A percentile compares a stretch with the other conserved stretches of the same genome.
Conservation (phyloP, 2,113 vertebrate genomes). For the Amphilophus citrinellus region DNA sequence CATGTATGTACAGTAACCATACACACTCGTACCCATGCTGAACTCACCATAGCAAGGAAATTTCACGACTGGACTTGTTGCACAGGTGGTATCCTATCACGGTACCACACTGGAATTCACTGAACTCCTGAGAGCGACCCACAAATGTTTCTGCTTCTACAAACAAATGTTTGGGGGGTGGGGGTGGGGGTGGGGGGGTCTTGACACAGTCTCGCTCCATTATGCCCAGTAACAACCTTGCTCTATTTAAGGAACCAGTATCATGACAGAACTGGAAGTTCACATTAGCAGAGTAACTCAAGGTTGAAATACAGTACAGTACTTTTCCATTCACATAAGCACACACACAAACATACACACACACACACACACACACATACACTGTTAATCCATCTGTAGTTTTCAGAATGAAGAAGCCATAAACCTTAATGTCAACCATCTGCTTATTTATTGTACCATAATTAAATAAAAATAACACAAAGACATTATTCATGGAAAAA, state of each 20-base stretch:
- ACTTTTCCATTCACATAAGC: background rate
- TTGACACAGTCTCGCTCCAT: background rate
- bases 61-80: too few relatives aligned
- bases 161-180: too few relatives aligned
- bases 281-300: background rate
- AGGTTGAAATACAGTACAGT: conserved; percentile 15
- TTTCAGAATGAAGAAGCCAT: background rate
- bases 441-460: background rate
- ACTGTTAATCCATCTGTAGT: background rate
- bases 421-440: background rate
- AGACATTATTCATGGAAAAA: background rate
- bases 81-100: too few relatives aligned
- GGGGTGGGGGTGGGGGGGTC: background rate
- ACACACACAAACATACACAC: background rate
- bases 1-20: background rate
- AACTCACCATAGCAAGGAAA: conserved; percentile 91
- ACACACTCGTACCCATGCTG: background rate
- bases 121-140: too few relatives aligned
- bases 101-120: too few relatives aligned
- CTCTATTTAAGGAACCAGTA: background rate
- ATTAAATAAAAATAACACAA: conserved; percentile 28
- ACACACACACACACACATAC: background rate
- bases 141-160: too few relatives aligned
- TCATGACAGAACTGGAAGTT: background rate
- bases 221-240: conserved; percentile 6